A percentile compares a stretch with the other conserved stretches of the same genome.
These are phyloP conservation scores for Digitonthophagus gazella DNA, from an alignment of 2,888 invertebrate species.

Conservation along the genomic window DNA sequence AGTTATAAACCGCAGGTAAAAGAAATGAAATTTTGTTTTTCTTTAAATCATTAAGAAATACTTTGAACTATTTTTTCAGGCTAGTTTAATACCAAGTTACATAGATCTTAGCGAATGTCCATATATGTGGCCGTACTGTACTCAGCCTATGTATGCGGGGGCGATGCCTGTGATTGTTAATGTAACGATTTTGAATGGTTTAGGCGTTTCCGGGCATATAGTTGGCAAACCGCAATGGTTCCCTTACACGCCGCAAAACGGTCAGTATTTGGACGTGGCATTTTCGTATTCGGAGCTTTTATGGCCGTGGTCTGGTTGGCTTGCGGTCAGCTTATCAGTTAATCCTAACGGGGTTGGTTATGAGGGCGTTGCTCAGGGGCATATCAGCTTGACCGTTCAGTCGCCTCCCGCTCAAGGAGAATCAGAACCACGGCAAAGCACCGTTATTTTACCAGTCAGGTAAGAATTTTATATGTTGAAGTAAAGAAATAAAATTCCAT, in stretches of 20 bases:
- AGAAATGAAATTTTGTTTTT: no score
- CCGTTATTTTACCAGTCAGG: slow-evolving; percentile 61
- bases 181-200: slow-evolving; percentile 90
- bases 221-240: slow-evolving; percentile 77
- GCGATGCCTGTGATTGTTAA: slow-evolving; percentile 88
- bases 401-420: slow-evolving; percentile 68
- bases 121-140: slow-evolving; percentile 99
- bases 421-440: slow-evolving; percentile 57
- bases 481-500: no score
- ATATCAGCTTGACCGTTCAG: slow-evolving; percentile 78
- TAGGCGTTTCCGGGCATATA: slow-evolving; percentile 85
- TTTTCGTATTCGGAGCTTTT: slow-evolving; percentile 75
- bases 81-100: slow-evolving; percentile 73
- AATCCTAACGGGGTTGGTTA: slow-evolving; percentile 63
- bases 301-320: slow-evolving; percentile 98
- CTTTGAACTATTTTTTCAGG: slow-evolving; percentile 42
- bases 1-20: slow-evolving; percentile 61
- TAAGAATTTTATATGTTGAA: slow-evolving; percentile 21
- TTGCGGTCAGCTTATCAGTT: slow-evolving; percentile 77
- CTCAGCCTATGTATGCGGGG: slow-evolving; percentile 88
- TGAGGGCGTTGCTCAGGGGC: slow-evolving; percentile 81
- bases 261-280: slow-evolving; percentile 75
- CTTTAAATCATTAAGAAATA: neutral
- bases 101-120: slow-evolving; percentile 93
- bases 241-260: slow-evolving; percentile 80